Evolutionary conservation across 2,113 vertebrate species (phyloP).

Genomic region (Coreoperca whiteheadi): DNA sequence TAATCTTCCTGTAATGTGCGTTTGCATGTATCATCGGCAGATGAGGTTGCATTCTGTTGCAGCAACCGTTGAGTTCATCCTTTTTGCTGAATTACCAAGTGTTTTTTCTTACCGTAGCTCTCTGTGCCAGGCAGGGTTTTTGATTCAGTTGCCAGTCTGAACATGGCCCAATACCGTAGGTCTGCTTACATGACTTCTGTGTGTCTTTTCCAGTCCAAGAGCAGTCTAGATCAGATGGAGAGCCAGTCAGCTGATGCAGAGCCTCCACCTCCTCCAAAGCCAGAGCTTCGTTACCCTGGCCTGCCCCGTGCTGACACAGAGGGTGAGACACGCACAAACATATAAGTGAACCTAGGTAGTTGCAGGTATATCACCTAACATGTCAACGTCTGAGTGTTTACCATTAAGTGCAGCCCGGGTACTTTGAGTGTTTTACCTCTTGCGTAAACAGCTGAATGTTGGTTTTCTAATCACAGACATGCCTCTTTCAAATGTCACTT

Average conservation of each 20-base stretch:
- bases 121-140: not conserved
- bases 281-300: conserved; percentile 93
- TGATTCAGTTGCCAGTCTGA: not conserved
- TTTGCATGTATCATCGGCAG: not conserved
- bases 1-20: not conserved
- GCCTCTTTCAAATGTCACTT: conserved; percentile 21
- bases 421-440: not conserved
- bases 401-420: not conserved
- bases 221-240: conserved; percentile 94
- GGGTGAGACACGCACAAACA: conserved; percentile 82
- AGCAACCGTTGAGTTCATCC: too few relatives aligned
- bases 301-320: conserved; percentile 90
- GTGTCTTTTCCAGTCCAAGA: conserved; percentile 88
- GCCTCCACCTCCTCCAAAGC: conserved; percentile 95
- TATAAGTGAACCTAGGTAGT: not conserved
- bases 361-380: not conserved
- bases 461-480: conserved; percentile 2
- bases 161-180: not conserved
- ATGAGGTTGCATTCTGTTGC: not conserved
- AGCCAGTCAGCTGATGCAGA: conserved; percentile 96
- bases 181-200: conserved; percentile 6
- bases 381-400: not conserved
- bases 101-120: not conserved
- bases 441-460: not conserved
- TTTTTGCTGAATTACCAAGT: not conserved